A percentile compares a stretch with the other conserved stretches of the same genome.
These are phyloP conservation scores for Serilophus lunatus DNA, from an alignment of 2,113 vertebrate genomes.

Conservation along the genomic window DNA sequence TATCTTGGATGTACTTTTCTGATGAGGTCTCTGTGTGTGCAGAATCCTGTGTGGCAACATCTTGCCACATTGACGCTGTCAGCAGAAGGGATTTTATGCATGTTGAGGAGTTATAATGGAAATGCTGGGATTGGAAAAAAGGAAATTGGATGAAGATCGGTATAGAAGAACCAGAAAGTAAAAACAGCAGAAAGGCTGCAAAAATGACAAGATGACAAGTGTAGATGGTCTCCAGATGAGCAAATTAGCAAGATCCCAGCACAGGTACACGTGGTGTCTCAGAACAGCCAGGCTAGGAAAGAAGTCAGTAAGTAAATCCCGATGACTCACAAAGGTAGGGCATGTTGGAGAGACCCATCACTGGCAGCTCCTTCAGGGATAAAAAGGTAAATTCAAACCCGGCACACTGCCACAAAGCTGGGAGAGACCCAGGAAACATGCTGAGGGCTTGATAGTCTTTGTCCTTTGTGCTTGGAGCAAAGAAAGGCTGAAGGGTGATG, in stretches of 20 bases:
- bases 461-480: neutral
- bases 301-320: neutral
- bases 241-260: neutral
- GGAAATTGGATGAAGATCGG: neutral
- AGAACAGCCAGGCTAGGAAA: neutral
- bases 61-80: neutral
- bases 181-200: neutral
- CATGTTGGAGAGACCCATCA: neutral
- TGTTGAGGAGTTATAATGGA: neutral
- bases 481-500: neutral
- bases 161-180: neutral
- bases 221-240: neutral
- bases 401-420: neutral
- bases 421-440: neutral
- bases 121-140: neutral
- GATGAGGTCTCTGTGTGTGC: neutral
- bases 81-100: fast-evolving
- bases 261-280: fast-evolving
- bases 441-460: neutral
- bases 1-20: neutral
- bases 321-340: neutral
- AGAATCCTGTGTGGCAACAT: neutral
- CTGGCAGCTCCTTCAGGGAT: neutral
- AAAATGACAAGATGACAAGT: neutral
- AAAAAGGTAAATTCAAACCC: neutral